Evolutionary conservation across 2,888 invertebrate species (phyloP), one percentile per base, ranked within the genome.

Genomic region (Cheilosia pagana): DNA sequence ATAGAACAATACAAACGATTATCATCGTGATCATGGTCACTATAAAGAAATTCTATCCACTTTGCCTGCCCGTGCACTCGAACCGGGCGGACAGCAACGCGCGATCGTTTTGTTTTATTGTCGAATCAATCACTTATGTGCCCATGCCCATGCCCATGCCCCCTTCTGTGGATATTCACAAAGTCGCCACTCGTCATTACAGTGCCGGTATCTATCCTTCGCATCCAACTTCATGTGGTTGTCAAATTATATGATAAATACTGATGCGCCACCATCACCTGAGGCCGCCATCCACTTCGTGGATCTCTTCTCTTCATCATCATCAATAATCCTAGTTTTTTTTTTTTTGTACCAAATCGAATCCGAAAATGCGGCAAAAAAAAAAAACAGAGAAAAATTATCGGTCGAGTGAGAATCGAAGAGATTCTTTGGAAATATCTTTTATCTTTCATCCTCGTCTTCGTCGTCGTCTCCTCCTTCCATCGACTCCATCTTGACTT

Each of bases 211-310:
- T 28, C 28, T 83, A 83, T 79, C 83, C 79, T 79, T 72, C 60
- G 35, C 31, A 6, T 16, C 53, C 55, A 31, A 21, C 31, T 31
- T 62, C 50, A n/a, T 21, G 63, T 23, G 81, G 59, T 71, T 85
- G 85, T 85, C 85, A 85, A 85, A 85, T 85, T 81, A 85, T 81
- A 85, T 85, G 85, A 85, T 85, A 85, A 81, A 85, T 81, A 76
- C 81, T 67, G 81, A 85, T 85, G 81, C 85, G 85, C 81, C 81
- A 82, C 53, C 65, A 70, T 63, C 70, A 75, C 85, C 85, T 81
- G 48, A 67, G 75, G 85, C 81, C 75, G 67, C 81, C 71, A 65
- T 65, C 31, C 57, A 55, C 55, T 62, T 52, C 82, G 67, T 43
- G 53, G 74, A 68, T 70, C 67, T 65, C 57, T 43, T 72, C 77